Evolutionary conservation across 2,113 vertebrate genomes (phyloP).

Genomic region (Oenanthe oenanthe): DNA sequence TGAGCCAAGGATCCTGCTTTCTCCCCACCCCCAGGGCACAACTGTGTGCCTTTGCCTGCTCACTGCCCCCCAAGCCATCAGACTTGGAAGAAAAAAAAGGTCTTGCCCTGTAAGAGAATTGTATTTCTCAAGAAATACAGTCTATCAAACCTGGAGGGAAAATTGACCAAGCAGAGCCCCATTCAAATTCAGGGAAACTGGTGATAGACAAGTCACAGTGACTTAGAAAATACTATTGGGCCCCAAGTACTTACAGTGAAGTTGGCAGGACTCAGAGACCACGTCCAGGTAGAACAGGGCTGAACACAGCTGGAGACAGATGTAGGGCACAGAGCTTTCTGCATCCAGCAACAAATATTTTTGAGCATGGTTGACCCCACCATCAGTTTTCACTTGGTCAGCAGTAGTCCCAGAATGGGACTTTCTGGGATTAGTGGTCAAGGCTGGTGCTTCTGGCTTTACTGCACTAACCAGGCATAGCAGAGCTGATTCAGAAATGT

Average conservation of each 20-base stretch:
- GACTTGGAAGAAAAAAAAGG: background rate
- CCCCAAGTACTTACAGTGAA: background rate
- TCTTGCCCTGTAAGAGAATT: background rate
- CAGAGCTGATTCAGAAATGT: background rate
- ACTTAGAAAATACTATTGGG: background rate
- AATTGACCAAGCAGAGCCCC: background rate
- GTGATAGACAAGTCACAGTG: background rate
- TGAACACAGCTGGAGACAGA: background rate
- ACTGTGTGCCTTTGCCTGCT: background rate
- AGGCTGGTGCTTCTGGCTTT: background rate
- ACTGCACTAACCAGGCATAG: background rate
- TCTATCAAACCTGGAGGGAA: background rate
- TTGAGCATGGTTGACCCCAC: background rate
- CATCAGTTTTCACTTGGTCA: background rate
- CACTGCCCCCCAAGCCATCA: background rate
- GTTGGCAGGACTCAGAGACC: background rate
- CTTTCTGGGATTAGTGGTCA: background rate
- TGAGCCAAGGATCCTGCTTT: background rate
- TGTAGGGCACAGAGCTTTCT: background rate
- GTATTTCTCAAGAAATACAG: background rate
- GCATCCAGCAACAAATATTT: background rate
- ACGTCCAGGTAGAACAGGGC: rapidly evolving
- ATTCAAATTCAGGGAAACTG: background rate
- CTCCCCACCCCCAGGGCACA: background rate
- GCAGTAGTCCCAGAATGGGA: background rate